Percentiles rank a stretch among this genome's conserved stretches.
phyloP scores from a whole-genome alignment of 2,113 vertebrate species.

The Neoarius graeffei region DNA sequence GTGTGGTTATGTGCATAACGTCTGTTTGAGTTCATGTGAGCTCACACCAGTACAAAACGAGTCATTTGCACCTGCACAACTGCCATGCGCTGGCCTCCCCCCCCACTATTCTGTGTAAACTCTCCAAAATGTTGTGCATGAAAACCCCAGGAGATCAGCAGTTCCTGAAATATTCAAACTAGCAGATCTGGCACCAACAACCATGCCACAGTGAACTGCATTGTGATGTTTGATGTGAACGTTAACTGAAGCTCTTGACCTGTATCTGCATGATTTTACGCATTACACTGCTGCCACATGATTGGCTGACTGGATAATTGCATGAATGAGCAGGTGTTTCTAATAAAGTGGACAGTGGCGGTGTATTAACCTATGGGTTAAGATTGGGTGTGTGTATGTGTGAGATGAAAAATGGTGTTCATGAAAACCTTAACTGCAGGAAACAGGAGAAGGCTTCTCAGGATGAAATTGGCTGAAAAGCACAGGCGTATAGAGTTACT shows the following conservation, averaged over 20 bases:
- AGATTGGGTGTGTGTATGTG: background rate
- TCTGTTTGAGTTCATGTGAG: background rate
- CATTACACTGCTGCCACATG: too few species aligned
- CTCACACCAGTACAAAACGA: background rate
- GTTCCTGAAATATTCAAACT: background rate
- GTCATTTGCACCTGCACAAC: background rate
- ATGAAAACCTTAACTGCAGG: too few species aligned
- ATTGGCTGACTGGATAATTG: too few species aligned
- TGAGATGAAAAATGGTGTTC: background rate
- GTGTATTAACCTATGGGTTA: background rate
- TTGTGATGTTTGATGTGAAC: too few species aligned
- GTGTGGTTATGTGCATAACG: background rate
- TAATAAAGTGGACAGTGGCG: background rate
- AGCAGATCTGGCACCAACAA: background rate
- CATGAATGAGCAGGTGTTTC: too few species aligned
- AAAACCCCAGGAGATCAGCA: background rate
- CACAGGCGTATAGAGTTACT: slow-evolving; percentile 56
- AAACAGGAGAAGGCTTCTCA: slow-evolving; percentile 39
- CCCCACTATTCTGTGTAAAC: background rate
- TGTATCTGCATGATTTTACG: too few species aligned
- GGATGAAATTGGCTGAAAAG: slow-evolving; percentile 1
- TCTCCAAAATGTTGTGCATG: background rate
- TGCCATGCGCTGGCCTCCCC: background rate
- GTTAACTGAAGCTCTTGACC: too few species aligned
- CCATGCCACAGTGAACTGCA: background rate